These are phyloP conservation scores for Otocyon megalotis DNA, from an alignment of 2,113 vertebrate species.

Conservation along the genomic window DNA sequence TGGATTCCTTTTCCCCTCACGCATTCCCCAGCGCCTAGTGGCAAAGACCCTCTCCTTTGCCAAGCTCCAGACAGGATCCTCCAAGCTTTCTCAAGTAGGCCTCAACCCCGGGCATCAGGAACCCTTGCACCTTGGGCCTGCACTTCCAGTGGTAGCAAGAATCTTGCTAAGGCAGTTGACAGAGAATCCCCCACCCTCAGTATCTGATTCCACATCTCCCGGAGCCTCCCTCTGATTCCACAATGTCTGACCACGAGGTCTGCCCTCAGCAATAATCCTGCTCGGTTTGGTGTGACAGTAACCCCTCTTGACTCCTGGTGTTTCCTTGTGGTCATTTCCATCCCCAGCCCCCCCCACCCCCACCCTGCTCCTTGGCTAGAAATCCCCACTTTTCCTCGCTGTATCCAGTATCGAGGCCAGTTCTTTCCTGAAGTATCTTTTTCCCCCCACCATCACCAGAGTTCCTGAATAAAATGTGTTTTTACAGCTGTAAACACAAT, in stretches of 20 bases:
- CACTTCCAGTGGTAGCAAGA: neutral
- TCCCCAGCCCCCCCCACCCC: neutral
- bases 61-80: neutral
- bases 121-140: neutral
- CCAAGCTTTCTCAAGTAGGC: neutral
- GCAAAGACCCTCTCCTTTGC: neutral
- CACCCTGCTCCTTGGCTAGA: neutral
- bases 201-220: neutral
- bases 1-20: neutral
- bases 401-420: neutral
- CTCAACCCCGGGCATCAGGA: neutral
- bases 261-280: neutral
- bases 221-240: fast-evolving
- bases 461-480: neutral
- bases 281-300: neutral
- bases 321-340: neutral
- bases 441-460: neutral
- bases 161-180: neutral
- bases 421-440: neutral
- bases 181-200: neutral
- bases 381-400: neutral
- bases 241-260: neutral
- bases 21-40: neutral
- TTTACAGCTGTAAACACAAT: neutral
- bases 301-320: neutral